These are phyloP conservation scores for Bombus sibiricus DNA, from an alignment of 1,140 invertebrate species.

Conservation along the genomic window DNA sequence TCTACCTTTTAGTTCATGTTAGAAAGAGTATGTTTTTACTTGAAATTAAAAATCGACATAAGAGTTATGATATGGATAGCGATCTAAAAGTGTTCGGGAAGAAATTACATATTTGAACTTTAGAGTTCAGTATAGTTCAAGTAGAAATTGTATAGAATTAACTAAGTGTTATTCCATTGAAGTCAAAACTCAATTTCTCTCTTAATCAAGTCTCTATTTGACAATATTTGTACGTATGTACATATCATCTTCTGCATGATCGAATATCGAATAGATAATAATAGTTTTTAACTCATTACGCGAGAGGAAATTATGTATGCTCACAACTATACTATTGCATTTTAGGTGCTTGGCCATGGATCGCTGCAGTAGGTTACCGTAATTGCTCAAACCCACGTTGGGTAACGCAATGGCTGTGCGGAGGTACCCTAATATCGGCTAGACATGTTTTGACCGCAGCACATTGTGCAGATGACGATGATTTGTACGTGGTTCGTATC, in stretches of 20 bases:
- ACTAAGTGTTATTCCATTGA: no score
- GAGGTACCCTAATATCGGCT: conserved; percentile 84
- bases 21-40: no score
- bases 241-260: no score
- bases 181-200: no score
- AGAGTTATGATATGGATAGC: not conserved
- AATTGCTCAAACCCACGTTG: no score
- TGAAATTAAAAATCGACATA: no score
- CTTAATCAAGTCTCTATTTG: no score
- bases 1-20: no score
- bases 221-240: no score
- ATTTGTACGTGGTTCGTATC: conserved; percentile 84
- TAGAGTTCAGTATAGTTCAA: no score
- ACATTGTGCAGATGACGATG: conserved; percentile 85
- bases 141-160: no score
- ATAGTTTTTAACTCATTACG: conserved; percentile 47
- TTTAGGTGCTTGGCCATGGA: conserved; percentile 74
- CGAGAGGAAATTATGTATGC: conserved; percentile 52
- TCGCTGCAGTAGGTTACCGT: conserved; percentile 68
- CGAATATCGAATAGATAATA: not conserved
- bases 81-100: accelerated
- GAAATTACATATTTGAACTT: not conserved
- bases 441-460: conserved; percentile 92
- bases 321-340: not conserved
- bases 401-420: no score